Evolutionary conservation across 2,797 vertebrate genomes (phyloP), one percentile per base, ranked within the genome.

Genomic region (Eospalax fontanierii): DNA sequence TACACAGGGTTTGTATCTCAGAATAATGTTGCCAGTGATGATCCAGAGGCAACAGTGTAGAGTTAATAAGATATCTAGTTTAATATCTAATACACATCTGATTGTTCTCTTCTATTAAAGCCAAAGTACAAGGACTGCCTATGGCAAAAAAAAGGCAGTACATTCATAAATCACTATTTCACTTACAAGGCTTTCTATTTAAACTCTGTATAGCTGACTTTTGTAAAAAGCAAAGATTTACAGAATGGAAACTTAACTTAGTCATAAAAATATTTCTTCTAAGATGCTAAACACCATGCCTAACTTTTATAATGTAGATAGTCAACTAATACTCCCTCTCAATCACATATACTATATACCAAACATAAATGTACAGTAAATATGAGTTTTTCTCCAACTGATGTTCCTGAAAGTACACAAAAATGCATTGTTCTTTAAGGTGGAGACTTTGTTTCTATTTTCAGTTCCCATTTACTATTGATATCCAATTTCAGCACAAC

Each of bases 61-160:
- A 79, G 43, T 43, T 92, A 68, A 92, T 33, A 93, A 75, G 15
- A 91, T 40, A 40, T 63, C n/a, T 18, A 66, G 63, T 91, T 96
- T 81, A 90, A 50, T 85, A 83, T 89, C 71, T 71, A 75, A 84
- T 46, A 38, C 50, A 30, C 28, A 83, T 57, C 14, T 78, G 57
- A 78, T 80, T 68, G 71, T 73, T 95, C 40, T 83, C 50, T 66
- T 92, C 74, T 93, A 61, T 76, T 91, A 92, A 92, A 94, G n/a
- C 30, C 65, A 91, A 43, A 35, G 22, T 57, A 89, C 57, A 59
- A 89, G 24, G 26, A 86, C 40, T 88, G 82, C 38, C 79, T 61
- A 78, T 21, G 68, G 80, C 76, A 86, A 89, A 92, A n/a, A 86
- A 89, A 59, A 93, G 7, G 46, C n/a, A 43, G 19, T 95, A 87